Percentiles rank a stretch among this genome's conserved stretches.
Conservation (phyloP, 2,113 vertebrate genomes). For the Seriola rivoliana region DNA sequence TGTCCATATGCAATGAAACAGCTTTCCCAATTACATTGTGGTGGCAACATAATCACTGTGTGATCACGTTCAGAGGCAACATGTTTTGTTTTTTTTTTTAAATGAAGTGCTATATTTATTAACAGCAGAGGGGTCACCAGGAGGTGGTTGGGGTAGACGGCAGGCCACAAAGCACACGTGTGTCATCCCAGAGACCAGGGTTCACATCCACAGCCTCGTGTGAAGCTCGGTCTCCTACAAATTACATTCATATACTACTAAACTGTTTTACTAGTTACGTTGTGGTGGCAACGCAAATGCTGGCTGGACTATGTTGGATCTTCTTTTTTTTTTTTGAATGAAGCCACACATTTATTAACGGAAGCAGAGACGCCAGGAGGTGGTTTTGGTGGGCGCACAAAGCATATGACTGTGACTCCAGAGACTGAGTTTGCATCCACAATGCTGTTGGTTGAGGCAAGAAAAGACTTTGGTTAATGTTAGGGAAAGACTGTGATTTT, state of each 20-base stretch:
- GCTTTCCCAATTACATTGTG: constrained; percentile 14
- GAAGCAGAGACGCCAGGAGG: background rate
- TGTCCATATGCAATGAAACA: background rate
- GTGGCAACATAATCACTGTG: background rate
- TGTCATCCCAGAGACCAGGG: background rate
- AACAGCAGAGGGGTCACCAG: constrained; percentile 1
- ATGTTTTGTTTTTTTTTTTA: background rate
- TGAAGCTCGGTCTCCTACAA: background rate
- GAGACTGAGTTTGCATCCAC: too few species aligned
- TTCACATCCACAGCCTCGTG: background rate
- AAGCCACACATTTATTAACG: background rate
- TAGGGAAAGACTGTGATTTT: too few species aligned
- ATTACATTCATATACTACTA: background rate
- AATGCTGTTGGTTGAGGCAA: too few species aligned
- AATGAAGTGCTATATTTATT: background rate
- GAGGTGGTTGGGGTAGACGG: constrained; percentile 2
- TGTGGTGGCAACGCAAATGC: background rate
- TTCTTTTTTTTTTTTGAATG: background rate
- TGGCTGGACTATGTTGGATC: too few species aligned
- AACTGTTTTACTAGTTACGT: too few species aligned
- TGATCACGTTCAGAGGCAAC: background rate
- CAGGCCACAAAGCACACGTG: background rate
- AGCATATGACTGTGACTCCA: too few species aligned
- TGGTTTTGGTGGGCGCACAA: background rate
- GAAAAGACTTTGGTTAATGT: too few species aligned